Conservation (phyloP, 2,113 vertebrate species). For the Bubo bubo region DNA sequence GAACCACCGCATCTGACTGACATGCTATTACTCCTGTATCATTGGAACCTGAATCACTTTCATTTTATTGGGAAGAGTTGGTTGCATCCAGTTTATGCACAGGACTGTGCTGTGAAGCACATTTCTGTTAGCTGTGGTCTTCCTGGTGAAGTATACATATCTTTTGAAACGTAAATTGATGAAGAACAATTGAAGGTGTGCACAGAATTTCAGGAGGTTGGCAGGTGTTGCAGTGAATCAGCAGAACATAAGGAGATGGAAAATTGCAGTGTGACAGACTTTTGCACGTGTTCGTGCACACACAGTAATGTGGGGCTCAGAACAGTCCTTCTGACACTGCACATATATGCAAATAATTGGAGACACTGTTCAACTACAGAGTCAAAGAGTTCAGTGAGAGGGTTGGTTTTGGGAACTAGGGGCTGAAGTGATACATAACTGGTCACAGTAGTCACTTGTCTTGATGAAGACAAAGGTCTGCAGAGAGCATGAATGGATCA, state of each 20-base stretch:
- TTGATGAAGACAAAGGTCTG: background rate
- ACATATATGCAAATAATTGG: background rate
- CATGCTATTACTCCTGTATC: background rate
- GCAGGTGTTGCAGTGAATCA: background rate
- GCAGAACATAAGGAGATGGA: background rate
- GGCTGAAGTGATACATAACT: background rate
- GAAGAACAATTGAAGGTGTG: background rate
- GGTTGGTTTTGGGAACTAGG: background rate
- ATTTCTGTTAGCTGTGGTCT: background rate
- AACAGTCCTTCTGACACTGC: background rate
- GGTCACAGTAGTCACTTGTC: background rate
- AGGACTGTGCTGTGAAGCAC: background rate
- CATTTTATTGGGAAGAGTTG: background rate
- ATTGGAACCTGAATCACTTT: background rate
- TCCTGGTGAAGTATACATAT: background rate
- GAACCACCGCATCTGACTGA: background rate
- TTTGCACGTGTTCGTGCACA: background rate
- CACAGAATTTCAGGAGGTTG: background rate
- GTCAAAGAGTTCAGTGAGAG: background rate
- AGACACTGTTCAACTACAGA: background rate
- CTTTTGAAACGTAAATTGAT: background rate
- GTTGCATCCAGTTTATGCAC: background rate
- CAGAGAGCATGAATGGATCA: background rate
- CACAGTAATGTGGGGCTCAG: background rate
- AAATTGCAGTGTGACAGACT: background rate